Conservation (phyloP, 2,888 invertebrate genomes). For the Eurytoma adleriae region DNA sequence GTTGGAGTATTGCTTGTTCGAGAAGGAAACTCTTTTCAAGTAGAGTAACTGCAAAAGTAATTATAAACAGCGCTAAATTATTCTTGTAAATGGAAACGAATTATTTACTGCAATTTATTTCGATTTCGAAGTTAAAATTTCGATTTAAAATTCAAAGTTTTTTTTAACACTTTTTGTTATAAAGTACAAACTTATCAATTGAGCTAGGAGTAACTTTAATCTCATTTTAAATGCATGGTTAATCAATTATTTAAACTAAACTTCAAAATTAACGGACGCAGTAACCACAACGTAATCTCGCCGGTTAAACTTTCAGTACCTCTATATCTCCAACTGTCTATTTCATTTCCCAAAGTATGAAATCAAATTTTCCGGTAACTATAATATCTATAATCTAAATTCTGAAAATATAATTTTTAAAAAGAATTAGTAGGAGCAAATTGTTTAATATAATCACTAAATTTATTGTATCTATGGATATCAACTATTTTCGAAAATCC, state of each 20-base stretch:
- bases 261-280: conserved; percentile 1
- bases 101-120: background rate
- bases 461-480: too few species aligned
- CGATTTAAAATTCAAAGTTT: background rate
- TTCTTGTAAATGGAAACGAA: too few species aligned
- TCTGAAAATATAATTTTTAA: too few species aligned
- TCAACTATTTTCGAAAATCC: too few species aligned
- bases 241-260: conserved; percentile 46
- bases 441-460: too few species aligned
- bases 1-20: background rate
- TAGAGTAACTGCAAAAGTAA: conserved; percentile 6
- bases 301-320: too few species aligned
- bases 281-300: too few species aligned
- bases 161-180: background rate
- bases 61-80: background rate
- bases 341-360: background rate
- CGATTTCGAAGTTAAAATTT: background rate
- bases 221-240: conserved; percentile 22
- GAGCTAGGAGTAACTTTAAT: conserved; percentile 5
- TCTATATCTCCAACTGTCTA: background rate
- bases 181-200: conserved; percentile 17
- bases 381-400: too few species aligned
- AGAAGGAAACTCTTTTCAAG: conserved; percentile 17
- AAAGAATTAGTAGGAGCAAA: too few species aligned
- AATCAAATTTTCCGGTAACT: too few species aligned